Base-by-base conservation (phyloP, 2,113 vertebrate genomes). In the Triplophysa dalaica region DNA sequence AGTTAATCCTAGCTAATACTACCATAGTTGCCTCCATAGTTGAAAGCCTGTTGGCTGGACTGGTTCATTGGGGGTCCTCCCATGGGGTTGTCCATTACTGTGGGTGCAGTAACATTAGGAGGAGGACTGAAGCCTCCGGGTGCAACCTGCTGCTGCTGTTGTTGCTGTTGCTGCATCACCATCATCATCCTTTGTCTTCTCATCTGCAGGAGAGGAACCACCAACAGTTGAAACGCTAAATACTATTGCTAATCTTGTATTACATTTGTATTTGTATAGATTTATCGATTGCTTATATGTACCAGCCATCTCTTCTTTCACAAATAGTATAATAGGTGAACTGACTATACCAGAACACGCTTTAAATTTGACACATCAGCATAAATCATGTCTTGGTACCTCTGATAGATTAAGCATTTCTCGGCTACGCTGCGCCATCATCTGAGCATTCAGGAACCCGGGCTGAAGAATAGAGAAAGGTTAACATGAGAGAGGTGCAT, bases 391-490 rank as follows among this genome's bases (percentile, higher is more conserved):
- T 8, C 8, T 54, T n/a, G 4, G 21, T 10, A 76, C 75, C 75
- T 77, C 75, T 38, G 75, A 33, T 33, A 76, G 93, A 82, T 91
- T 97, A 70, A 92, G 86, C 89, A 98, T 87, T 90, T 99, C 97
- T 85, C 97, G 92, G 86, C 91, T 97, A 70, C 95, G 94, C 90
- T 99, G 98, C 73, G 96, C 95, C 66, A 98, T 91, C 96, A 99
- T 97, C 88, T 99, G 97, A 76, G 97, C 94, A 9, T 96, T 98
- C 73, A 98, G 90, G 89, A 97, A 97, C 82, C 94, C 91, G 86
- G 96, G 92, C 94, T 96, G 87, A 21, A 58, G 38, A 63, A 68
- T 63, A 85, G 10, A 82, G 73, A 77, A 24, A 78, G n/a, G 29
- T 72, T 3, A 70, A 50, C 26, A 14, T 22, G 22, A 62, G 43